Evolutionary conservation across 2,888 invertebrate species (phyloP).

Genomic region (Cantharis rustica): DNA sequence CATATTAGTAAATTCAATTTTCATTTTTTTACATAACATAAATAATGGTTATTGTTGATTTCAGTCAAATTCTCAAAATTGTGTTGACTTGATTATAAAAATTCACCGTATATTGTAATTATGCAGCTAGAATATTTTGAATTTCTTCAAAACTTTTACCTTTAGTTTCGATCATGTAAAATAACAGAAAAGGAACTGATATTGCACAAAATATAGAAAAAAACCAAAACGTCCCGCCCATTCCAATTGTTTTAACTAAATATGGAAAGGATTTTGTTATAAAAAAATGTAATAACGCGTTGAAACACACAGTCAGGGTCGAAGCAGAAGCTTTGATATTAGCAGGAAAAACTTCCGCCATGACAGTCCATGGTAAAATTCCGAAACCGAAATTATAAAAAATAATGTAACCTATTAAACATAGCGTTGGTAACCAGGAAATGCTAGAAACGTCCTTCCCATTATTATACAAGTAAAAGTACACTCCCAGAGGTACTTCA

Average conservation of each 20-base stretch:
- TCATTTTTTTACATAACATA: no score
- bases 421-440: background rate
- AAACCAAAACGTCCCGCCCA: constrained; percentile 72
- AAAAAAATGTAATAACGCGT: background rate
- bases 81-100: no score
- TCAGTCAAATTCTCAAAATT: no score
- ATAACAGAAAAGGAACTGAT: constrained; percentile 73
- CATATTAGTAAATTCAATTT: no score
- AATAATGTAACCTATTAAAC: background rate
- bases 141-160: constrained; percentile 86
- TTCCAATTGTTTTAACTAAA: constrained; percentile 59
- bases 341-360: background rate
- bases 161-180: constrained; percentile 85
- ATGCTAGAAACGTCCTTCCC: background rate
- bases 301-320: background rate
- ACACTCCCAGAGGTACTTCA: background rate
- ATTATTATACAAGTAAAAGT: background rate
- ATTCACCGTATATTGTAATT: background rate
- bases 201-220: constrained; percentile 68
- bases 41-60: no score
- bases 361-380: background rate
- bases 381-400: background rate
- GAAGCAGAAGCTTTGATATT: background rate
- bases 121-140: constrained; percentile 63
- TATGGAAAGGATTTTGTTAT: constrained; percentile 30